Evolutionary conservation across 2,888 invertebrate genomes (phyloP).

Genomic region (Bombylius discolor): DNA sequence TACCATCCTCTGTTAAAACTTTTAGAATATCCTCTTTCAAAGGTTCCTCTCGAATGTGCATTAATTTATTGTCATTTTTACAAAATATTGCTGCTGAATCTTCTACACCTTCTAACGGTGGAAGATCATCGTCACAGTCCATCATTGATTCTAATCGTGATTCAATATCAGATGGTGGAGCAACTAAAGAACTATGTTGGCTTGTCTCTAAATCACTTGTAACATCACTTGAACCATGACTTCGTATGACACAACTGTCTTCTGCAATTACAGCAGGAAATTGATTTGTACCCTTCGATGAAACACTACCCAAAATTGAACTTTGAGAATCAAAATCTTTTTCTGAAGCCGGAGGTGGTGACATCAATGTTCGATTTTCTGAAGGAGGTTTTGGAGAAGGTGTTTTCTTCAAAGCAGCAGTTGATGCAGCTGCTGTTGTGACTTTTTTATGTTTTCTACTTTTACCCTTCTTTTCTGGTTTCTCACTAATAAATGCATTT

Average conservation of each 20-base stretch:
- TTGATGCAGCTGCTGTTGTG: constrained; percentile 20
- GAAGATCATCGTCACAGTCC: constrained; percentile 19
- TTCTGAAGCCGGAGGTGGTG: constrained; percentile 40
- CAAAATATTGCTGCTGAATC: background rate
- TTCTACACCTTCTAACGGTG: background rate
- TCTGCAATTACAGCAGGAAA: constrained; percentile 25
- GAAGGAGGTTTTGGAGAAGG: constrained; percentile 42
- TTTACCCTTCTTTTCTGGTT: constrained; percentile 21
- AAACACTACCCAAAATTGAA: constrained; percentile 35
- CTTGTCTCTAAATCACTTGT: constrained; percentile 36
- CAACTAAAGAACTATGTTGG: constrained; percentile 35
- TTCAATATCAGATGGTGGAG: constrained; percentile 35
- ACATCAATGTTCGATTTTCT: constrained; percentile 38
- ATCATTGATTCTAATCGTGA: constrained; percentile 35
- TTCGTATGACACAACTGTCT: constrained; percentile 34
- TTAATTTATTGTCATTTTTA: background rate
- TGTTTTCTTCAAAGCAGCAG: constrained; percentile 21
- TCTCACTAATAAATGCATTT: constrained; percentile 23
- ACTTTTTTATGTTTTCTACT: constrained; percentile 33
- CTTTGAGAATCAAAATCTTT: constrained; percentile 36
- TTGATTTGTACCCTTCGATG: constrained; percentile 29
- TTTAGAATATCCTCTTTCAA: constrained; percentile 31
- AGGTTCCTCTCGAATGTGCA: constrained; percentile 19
- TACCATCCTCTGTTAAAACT: constrained; percentile 23
- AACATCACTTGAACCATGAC: constrained; percentile 35